Percentiles rank a stretch among this genome's conserved stretches.
Evolutionary conservation across 1,140 invertebrate genomes (phyloP).

Genomic region (Hyphantria cunea): DNA sequence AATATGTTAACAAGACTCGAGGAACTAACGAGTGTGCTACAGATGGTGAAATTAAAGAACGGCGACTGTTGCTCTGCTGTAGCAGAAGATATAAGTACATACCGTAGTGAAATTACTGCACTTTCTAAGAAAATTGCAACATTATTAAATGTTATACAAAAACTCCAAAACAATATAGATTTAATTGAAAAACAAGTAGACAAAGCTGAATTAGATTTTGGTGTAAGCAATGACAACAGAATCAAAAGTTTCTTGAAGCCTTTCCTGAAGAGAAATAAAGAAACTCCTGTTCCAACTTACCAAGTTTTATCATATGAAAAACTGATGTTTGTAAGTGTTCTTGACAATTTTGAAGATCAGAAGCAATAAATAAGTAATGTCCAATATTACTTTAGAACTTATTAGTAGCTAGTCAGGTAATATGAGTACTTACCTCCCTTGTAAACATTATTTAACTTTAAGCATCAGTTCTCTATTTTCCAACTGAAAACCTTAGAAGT

Average conservation of each 20-base stretch:
- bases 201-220: conserved; percentile 75
- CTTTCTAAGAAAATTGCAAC: conserved; percentile 72
- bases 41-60: conserved; percentile 75
- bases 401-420: not conserved
- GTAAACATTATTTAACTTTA: no score
- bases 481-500: no score
- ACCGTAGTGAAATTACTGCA: conserved; percentile 65
- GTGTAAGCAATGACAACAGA: conserved; percentile 70
- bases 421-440: no score
- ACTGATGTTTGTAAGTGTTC: conserved; percentile 56
- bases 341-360: conserved; percentile 60
- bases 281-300: conserved; percentile 29
- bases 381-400: not conserved
- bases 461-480: no score
- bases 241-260: conserved; percentile 73
- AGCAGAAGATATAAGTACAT: conserved; percentile 66
- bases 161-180: conserved; percentile 69
- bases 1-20: conserved; percentile 81
- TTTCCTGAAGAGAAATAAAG: conserved; percentile 68
- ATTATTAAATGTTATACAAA: conserved; percentile 62
- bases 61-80: conserved; percentile 61
- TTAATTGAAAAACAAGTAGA: conserved; percentile 73
- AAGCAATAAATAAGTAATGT: conserved; percentile 20
- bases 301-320: conserved; percentile 41
- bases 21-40: conserved; percentile 76